Evolutionary conservation across 1,140 invertebrate species (phyloP).

Genomic region (Scaptomyza graminum): DNA sequence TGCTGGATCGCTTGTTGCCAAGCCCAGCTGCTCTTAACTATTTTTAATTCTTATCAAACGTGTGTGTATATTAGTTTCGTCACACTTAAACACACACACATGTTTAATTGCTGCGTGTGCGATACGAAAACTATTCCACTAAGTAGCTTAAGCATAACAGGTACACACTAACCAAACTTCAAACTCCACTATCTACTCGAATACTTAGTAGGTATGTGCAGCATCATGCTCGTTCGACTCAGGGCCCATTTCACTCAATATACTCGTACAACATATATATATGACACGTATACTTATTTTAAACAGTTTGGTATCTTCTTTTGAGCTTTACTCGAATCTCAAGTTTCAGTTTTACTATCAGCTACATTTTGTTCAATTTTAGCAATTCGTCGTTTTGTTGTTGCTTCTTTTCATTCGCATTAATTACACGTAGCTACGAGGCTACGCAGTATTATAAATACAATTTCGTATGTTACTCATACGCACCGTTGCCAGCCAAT

Average conservation of each 20-base stretch:
- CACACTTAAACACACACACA: conserved; percentile 22
- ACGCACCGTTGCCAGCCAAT: conserved; percentile 33
- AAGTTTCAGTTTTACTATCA: neutral
- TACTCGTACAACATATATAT: neutral
- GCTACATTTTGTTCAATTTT: neutral
- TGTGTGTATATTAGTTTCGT: conserved; percentile 12
- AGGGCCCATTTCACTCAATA: neutral
- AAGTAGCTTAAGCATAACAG: conserved; percentile 17
- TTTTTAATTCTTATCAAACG: conserved; percentile 32
- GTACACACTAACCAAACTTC: neutral
- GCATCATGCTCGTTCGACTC: conserved; percentile 4
- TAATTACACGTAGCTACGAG: conserved; percentile 41
- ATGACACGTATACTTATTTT: neutral
- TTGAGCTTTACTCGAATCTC: conserved; percentile 24
- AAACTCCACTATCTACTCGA: too few species aligned
- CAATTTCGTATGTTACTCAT: conserved; percentile 39
- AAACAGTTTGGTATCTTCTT: conserved; percentile 13
- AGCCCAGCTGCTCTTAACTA: conserved; percentile 5
- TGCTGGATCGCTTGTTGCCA: conserved; percentile 20
- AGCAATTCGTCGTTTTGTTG: neutral
- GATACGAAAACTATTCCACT: conserved; percentile 27
- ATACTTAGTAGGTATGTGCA: neutral
- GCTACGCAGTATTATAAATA: conserved; percentile 21
- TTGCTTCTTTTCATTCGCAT: conserved; percentile 18
- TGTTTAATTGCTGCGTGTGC: conserved; percentile 18